Conservation (phyloP, 2,888 invertebrate genomes). For the Lasioglossum vierecki region DNA sequence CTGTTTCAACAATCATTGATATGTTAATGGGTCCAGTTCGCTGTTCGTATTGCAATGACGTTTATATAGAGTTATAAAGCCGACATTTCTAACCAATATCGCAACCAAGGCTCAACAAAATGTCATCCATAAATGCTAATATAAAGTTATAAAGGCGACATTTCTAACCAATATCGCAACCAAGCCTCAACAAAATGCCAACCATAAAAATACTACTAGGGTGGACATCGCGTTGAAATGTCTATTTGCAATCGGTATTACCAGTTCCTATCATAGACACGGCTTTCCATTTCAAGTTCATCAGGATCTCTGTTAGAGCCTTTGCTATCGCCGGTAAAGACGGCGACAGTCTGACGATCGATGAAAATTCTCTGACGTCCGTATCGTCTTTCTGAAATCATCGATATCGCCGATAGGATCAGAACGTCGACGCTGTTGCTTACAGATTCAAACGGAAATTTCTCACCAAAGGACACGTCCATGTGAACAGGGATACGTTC, state of each 20-base stretch:
- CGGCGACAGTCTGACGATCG: constrained; percentile 81
- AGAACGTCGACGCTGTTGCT: not conserved
- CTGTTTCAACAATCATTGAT: too few species aligned
- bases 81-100: too few species aligned
- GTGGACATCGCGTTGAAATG: not conserved
- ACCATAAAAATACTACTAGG: too few species aligned
- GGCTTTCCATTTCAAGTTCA: constrained; percentile 86
- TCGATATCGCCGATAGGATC: not conserved
- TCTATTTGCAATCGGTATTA: constrained; percentile 75
- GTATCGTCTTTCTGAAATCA: constrained; percentile 59
- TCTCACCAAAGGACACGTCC: constrained; percentile 86
- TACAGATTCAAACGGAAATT: not conserved
- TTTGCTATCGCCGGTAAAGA: constrained; percentile 84
- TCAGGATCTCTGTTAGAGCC: constrained; percentile 84
- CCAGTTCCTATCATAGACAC: constrained; percentile 85
- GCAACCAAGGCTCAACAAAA: too few species aligned
- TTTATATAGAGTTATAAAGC: too few species aligned
- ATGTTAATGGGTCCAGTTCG: too few species aligned
- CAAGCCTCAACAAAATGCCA: too few species aligned
- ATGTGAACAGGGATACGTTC: constrained; percentile 85
- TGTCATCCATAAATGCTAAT: too few species aligned
- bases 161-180: too few species aligned
- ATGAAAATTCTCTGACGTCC: constrained; percentile 44
- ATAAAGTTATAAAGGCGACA: too few species aligned
- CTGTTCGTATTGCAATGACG: too few species aligned